Evolutionary conservation across 2,797 vertebrate species (phyloP), one percentile per base, ranked within the genome.

Genomic region (Falco rusticolus): DNA sequence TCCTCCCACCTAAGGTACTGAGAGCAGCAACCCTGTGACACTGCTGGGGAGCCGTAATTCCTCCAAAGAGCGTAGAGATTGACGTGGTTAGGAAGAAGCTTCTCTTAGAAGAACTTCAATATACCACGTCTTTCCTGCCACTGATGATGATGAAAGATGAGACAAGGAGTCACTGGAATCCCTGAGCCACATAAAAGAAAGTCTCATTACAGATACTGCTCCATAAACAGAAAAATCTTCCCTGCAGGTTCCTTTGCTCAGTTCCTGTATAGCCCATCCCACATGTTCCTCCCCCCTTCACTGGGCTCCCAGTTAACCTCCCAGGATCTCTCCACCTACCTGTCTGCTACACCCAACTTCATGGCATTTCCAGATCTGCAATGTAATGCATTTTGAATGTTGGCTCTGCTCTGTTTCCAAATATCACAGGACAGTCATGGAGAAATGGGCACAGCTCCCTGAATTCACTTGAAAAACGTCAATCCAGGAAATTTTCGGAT

Each of bases 401-500:
- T 37, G 56, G 10, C 72, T 65, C 68, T 59, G 63, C 43, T 56
- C 20, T 0, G 0, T 3, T 43, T 34, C 29, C 29, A 64, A 34
- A 24, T 9, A 22, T 13, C 63, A 22, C 3, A 1, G 53, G 43
- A 28, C 25, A 63, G 13, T 28, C 64, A 25, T 0, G 0, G 60
- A 47, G 59, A 71, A 78, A 72, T 0, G 0, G 26, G 39, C 61
- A 70, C 56, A 69, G 1, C 28, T 65, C 33, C 43, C 33, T 14
- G 18, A 59, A 39, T 28, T 37, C 34, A n/a, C 17, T 0, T 4
- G 21, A 41, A 28, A 54, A 81, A 16, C 16, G 34, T 21, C 3
- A 17, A 83, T 16, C 13, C 68, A 61, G 72, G 19, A 8, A 9
- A 31, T 9, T 17, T 56, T 33, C 17, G 5, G 1, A 29, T 0